Conservation (phyloP, 2,113 vertebrate species). For the Eulemur macaco region DNA sequence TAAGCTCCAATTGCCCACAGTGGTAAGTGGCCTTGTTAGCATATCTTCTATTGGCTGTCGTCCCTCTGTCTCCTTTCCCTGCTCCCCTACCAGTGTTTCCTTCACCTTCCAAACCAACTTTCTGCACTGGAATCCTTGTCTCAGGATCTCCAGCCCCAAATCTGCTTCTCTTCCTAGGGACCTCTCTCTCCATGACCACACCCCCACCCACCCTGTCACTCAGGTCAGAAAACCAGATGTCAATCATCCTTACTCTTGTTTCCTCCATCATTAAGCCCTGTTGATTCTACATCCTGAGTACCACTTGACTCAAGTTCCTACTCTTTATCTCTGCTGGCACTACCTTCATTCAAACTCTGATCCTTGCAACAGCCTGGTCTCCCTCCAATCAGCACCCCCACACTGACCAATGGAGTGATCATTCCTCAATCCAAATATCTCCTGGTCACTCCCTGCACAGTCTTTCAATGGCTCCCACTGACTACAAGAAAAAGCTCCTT, state of each 20-base stretch:
- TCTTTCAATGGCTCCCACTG: neutral
- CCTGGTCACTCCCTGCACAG: neutral
- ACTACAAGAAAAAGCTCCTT: neutral
- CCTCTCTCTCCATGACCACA: neutral
- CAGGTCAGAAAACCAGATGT: neutral
- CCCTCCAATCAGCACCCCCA: neutral
- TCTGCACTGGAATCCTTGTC: neutral
- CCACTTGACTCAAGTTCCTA: neutral
- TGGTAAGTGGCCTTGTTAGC: neutral
- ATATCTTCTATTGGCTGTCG: neutral
- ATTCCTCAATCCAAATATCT: neutral
- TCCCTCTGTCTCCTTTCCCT: neutral
- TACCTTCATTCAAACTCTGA: neutral
- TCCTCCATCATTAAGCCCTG: neutral
- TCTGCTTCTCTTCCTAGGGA: neutral
- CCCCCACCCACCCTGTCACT: neutral
- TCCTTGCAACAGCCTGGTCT: neutral
- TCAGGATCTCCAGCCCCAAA: neutral
- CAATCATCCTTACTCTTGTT: neutral
- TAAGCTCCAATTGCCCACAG: neutral
- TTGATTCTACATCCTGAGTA: neutral
- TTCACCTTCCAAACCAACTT: constrained; percentile 14
- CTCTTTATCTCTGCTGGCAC: neutral
- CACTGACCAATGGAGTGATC: neutral
- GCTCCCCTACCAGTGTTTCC: neutral